Evolutionary conservation across 1,140 invertebrate genomes (phyloP), one percentile per base, ranked within the genome.

Genomic region (Brachionus manjavacas): DNA sequence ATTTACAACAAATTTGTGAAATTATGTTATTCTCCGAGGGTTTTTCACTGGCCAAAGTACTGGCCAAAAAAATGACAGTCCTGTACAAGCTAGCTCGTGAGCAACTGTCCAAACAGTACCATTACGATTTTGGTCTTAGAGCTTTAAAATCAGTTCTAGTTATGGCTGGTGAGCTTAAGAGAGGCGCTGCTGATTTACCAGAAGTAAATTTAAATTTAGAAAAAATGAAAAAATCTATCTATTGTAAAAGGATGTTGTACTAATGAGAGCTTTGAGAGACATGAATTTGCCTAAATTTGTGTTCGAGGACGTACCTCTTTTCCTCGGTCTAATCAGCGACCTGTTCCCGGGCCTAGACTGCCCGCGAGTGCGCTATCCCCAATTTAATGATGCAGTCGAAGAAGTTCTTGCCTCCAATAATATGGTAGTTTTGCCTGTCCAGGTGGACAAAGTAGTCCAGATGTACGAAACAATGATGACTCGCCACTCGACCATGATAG

Each of bases 391-490:
- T 0, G 93, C 94, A 6, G 93, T 95, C 3, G 92, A 93, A 85
- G 90, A 91, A 74, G 91, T 92, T 0, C 89, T 96, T 1, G 86
- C 89, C 28, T 91, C 92, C 43, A 91, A 93, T 74, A 91, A 91
- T n/a, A 95, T 93, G 86, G 91, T 93, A 31, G 85, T 94, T n/a
- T 87, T 95, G 43, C 89, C 92, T 6, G 91, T 93, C 85, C 95
- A 96, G 92, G 93, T 94, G 64, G 94, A 95, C 87, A 95, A 95
- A 92, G 92, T 96, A 16, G 92, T 96, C 39, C 95, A 96, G 89
- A 87, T 96, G 86, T 95, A 96, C 87, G 94, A 96, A 89, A 95
- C 94, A 2, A 96, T 96, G 94, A 94, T 94, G 93, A 96, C 94
- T 1, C 92, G 94, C 55, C 95, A 96, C 89, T 95, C 94, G 25